Evolutionary conservation across 2,797 vertebrate genomes (phyloP).

Genomic region (Erethizon dorsatum): DNA sequence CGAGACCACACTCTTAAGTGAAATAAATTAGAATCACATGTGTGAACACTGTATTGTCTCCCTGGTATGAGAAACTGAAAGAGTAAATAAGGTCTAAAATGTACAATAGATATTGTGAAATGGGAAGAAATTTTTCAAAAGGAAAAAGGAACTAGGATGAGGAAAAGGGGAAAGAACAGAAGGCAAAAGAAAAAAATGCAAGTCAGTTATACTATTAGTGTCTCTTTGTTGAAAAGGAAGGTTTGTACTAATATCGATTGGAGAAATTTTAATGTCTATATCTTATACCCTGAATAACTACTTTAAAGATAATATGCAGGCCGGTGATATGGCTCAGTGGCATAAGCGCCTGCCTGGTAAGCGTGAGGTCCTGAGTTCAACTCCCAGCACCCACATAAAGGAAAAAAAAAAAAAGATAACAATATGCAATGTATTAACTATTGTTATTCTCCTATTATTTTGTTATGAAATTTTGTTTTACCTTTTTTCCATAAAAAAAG

Average conservation of each 20-base stretch:
- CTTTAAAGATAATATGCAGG: neutral
- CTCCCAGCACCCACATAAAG: too few relatives aligned
- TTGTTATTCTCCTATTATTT: neutral
- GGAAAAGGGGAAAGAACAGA: neutral
- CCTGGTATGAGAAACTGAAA: too few relatives aligned
- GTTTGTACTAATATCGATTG: neutral
- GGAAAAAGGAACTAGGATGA: too few relatives aligned
- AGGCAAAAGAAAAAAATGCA: neutral
- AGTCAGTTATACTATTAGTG: neutral
- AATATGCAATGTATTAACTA: neutral
- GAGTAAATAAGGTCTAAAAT: too few relatives aligned
- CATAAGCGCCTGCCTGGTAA: too few relatives aligned
- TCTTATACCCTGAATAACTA: neutral
- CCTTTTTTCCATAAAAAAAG: neutral
- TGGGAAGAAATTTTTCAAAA: too few relatives aligned
- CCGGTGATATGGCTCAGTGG: too few relatives aligned
- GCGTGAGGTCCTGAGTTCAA: too few relatives aligned
- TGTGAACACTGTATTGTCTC: too few relatives aligned
- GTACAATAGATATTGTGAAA: too few relatives aligned
- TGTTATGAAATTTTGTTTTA: neutral
- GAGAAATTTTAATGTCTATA: neutral
- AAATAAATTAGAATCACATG: too few relatives aligned
- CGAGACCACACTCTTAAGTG: too few relatives aligned
- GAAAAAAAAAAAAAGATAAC: neutral
- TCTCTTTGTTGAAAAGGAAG: neutral